Conservation (phyloP, 1,140 invertebrate genomes). For the Diplogasteroides magnus region DNA sequence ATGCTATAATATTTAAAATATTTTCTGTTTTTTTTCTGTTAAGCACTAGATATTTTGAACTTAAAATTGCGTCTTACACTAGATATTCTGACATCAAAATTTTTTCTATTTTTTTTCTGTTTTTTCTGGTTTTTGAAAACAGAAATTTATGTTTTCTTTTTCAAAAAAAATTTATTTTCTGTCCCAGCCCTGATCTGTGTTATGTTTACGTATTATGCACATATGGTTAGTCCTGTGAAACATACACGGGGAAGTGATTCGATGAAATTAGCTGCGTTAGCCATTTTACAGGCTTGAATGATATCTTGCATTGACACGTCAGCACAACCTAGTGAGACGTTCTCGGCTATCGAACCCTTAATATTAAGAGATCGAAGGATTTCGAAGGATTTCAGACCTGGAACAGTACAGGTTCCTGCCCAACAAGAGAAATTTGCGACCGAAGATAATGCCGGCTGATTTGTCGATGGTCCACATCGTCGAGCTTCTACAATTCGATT, state of each 20-base stretch:
- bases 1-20: too few relatives aligned
- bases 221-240: neutral
- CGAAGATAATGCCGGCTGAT: neutral
- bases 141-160: too few relatives aligned
- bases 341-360: neutral
- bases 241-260: neutral
- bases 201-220: too few relatives aligned
- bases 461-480: neutral
- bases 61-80: too few relatives aligned
- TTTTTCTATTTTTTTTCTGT: too few relatives aligned
- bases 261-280: neutral
- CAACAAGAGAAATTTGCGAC: neutral
- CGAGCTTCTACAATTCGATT: neutral
- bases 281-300: neutral
- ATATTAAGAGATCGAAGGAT: neutral
- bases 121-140: too few relatives aligned
- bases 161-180: too few relatives aligned
- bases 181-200: too few relatives aligned
- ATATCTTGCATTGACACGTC: neutral
- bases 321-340: neutral
- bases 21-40: too few relatives aligned
- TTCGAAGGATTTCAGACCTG: neutral
- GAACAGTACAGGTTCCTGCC: neutral
- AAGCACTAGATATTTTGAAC: too few relatives aligned
- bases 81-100: too few relatives aligned